Percentiles rank a stretch among this genome's conserved stretches.
Evolutionary conservation across 2,113 vertebrate genomes (phyloP).

Genomic region (Bombycilla garrulus): DNA sequence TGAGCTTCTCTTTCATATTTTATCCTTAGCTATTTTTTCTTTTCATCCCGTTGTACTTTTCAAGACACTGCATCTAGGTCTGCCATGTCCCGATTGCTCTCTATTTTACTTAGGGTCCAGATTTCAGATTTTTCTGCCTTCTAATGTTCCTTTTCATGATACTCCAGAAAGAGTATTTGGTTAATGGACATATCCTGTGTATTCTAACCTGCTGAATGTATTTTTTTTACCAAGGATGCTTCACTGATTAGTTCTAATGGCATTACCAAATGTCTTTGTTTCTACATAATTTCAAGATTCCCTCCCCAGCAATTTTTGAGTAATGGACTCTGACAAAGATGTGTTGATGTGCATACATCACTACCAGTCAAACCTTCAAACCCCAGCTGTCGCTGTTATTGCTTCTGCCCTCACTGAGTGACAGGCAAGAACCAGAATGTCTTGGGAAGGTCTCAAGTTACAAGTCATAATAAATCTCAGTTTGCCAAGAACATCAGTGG

Average conservation of each 20-base stretch:
- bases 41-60: neutral
- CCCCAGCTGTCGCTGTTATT: neutral
- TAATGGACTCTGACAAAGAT: neutral
- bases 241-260: neutral
- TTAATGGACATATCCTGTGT: neutral
- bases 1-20: neutral
- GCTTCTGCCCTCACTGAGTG: neutral
- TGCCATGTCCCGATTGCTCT: neutral
- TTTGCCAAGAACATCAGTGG: neutral
- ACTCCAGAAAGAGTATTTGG: neutral
- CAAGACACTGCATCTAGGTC: neutral
- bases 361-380: neutral
- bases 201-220: neutral
- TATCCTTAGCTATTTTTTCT: neutral
- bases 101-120: neutral
- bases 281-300: neutral
- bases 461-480: neutral
- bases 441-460: neutral
- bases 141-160: neutral
- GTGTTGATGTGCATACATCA: neutral
- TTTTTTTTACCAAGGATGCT: slow-evolving; percentile 2
- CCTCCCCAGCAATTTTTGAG: neutral
- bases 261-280: neutral
- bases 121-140: neutral
- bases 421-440: neutral